A percentile compares a stretch with the other conserved stretches of the same genome.
These are phyloP conservation scores for Drosophila sordidula DNA, from an alignment of 2,888 invertebrate species.

Conservation along the genomic window DNA sequence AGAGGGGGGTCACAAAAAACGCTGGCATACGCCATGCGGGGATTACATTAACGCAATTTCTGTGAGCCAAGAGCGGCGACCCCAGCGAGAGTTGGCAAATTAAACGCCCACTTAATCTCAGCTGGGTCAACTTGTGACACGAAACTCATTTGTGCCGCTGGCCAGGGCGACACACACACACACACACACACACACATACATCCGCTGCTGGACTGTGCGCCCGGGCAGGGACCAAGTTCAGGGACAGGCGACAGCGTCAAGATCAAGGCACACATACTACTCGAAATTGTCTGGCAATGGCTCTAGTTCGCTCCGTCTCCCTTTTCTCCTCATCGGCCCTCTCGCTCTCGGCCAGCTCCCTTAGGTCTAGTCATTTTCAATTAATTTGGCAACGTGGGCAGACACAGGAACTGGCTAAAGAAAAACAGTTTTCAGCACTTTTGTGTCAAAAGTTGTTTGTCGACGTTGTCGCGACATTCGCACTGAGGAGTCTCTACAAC, in stretches of 20 bases:
- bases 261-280: conserved; percentile 69
- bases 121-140: conserved; percentile 79
- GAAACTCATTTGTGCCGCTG: conserved; percentile 70
- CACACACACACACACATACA: conserved; percentile 10
- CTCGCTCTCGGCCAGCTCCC: conserved; percentile 10
- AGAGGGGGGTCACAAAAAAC: conserved; percentile 24
- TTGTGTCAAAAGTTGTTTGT: conserved; percentile 75
- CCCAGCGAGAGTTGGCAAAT: conserved; percentile 73
- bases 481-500: conserved; percentile 23
- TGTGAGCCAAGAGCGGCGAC: conserved; percentile 42
- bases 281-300: conserved; percentile 27
- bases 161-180: conserved; percentile 18
- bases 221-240: conserved; percentile 55
- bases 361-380: conserved; percentile 75
- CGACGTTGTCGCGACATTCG: conserved; percentile 74
- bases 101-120: conserved; percentile 81
- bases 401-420: conserved; percentile 39
- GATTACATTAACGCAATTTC: conserved; percentile 78
- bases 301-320: background rate
- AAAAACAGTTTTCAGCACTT: conserved; percentile 76
- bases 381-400: conserved; percentile 72
- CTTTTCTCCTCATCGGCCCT: background rate
- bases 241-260: conserved; percentile 66
- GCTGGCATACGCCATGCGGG: conserved; percentile 66
- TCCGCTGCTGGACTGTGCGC: background rate